Conservation (phyloP, 2,797 vertebrate species). For the Girardinus metallicus region DNA sequence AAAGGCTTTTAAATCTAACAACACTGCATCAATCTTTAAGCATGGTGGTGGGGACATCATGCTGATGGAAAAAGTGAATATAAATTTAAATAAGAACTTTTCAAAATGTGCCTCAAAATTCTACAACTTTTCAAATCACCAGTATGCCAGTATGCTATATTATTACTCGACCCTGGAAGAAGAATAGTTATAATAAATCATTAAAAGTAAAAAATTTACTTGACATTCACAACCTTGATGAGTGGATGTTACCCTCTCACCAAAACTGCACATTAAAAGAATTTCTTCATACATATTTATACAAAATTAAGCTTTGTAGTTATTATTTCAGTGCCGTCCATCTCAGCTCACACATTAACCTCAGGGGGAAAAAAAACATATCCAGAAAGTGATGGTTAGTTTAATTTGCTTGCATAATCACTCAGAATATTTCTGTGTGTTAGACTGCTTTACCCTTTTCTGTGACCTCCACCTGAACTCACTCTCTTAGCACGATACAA, state of each 20-base stretch:
- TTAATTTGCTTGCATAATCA: slow-evolving; percentile 7
- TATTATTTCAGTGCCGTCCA: neutral
- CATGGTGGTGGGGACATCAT: neutral
- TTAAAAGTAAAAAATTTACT: neutral
- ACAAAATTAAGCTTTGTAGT: neutral
- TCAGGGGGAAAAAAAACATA: neutral
- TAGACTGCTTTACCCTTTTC: slow-evolving; percentile 5
- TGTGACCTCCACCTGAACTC: slow-evolving; percentile 57
- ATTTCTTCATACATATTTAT: neutral
- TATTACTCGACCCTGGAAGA: neutral
- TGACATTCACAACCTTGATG: neutral
- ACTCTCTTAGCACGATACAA: slow-evolving; percentile 15
- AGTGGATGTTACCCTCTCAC: neutral
- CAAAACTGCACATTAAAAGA: neutral
- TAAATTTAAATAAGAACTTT: neutral
- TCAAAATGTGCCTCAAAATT: neutral
- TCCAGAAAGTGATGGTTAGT: neutral
- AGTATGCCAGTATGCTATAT: neutral
- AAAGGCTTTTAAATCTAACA: neutral
- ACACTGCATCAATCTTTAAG: neutral
- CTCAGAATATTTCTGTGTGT: neutral
- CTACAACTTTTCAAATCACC: neutral
- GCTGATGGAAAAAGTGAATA: neutral
- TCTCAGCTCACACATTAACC: neutral
- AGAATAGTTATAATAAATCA: neutral